These are phyloP conservation scores for Drosophila sordidula DNA, from an alignment of 2,888 invertebrate species.

Conservation along the genomic window DNA sequence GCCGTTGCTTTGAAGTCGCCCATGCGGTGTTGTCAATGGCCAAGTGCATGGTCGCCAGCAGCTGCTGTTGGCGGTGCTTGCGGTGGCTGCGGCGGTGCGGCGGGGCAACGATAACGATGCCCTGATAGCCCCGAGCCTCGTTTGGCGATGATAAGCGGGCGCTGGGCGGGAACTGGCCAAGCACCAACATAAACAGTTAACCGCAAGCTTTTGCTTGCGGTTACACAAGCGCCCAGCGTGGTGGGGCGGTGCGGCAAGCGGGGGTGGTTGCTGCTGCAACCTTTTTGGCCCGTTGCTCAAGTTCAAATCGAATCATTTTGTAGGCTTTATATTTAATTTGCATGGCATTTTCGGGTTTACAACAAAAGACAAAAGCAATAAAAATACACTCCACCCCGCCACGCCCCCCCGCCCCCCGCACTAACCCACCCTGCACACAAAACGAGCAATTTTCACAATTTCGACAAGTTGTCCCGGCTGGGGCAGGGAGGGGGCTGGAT, in stretches of 20 bases:
- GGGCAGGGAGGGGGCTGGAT: neutral
- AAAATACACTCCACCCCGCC: neutral
- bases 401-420: too few relatives aligned
- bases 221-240: too few relatives aligned
- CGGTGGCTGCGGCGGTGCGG: slow-evolving; percentile 6
- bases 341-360: slow-evolving; percentile 55
- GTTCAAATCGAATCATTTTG: slow-evolving; percentile 71
- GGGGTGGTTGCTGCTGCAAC: neutral
- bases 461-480: slow-evolving; percentile 23
- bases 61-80: slow-evolving; percentile 9
- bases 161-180: too few relatives aligned
- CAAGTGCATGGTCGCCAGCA: neutral
- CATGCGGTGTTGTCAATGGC: slow-evolving; percentile 11
- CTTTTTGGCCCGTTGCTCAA: slow-evolving; percentile 17
- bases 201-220: slow-evolving; percentile 50
- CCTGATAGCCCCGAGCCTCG: too few relatives aligned
- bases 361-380: slow-evolving; percentile 40
- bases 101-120: neutral
- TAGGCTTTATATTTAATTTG: slow-evolving; percentile 74
- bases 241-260: too few relatives aligned
- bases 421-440: neutral
- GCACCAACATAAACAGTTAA: slow-evolving; percentile 8
- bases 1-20: slow-evolving; percentile 48
- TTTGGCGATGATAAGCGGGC: too few relatives aligned
- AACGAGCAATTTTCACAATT: slow-evolving; percentile 15